Evolutionary conservation across 2,113 vertebrate genomes (phyloP).

Genomic region (Proteles cristata): DNA sequence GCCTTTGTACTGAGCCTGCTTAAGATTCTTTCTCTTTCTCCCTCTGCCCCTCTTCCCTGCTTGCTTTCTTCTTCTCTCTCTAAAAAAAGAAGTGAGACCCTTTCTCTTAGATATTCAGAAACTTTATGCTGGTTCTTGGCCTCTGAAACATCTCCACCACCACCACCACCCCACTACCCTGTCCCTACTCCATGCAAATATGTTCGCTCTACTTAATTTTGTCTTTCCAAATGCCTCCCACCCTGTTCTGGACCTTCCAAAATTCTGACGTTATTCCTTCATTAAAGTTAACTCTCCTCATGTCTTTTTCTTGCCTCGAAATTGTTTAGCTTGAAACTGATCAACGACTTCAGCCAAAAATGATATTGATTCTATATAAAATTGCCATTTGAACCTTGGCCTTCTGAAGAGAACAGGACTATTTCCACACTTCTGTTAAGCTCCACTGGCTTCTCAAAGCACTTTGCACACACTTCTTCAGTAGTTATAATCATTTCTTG

Average conservation of each 20-base stretch:
- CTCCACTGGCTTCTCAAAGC: neutral
- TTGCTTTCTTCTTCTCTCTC: no score
- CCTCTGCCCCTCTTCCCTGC: no score
- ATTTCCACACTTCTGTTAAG: neutral
- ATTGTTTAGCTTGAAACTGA: constrained; percentile 4
- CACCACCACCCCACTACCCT: neutral
- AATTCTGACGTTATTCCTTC: neutral
- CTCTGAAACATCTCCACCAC: neutral
- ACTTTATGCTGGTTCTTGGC: neutral
- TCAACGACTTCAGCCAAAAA: neutral
- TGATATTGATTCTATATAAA: neutral
- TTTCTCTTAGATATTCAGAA: neutral
- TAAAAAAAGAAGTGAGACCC: neutral
- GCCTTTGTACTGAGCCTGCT: no score
- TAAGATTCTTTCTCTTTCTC: no score
- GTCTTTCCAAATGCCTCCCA: neutral
- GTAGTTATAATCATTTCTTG: neutral
- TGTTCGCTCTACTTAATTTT: neutral
- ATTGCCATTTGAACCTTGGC: neutral
- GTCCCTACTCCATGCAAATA: neutral
- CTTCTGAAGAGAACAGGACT: neutral
- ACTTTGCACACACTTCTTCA: neutral
- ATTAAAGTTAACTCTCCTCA: neutral
- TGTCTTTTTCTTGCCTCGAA: constrained; percentile 18
- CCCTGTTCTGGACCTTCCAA: neutral